Evolutionary conservation across 2,888 invertebrate species (phyloP).

Genomic region (Altica lythri): DNA sequence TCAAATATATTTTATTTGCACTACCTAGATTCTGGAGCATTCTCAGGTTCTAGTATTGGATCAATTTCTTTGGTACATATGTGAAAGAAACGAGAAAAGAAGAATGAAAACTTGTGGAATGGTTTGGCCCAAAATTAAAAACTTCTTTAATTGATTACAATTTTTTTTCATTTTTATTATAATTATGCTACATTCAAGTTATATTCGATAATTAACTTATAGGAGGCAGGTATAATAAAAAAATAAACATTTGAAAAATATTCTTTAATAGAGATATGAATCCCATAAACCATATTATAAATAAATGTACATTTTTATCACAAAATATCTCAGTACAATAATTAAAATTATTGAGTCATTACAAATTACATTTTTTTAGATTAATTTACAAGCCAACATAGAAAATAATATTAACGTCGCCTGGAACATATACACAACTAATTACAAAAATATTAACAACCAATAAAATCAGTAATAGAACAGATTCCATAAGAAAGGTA

Average conservation of each 20-base stretch:
- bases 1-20: too few relatives aligned
- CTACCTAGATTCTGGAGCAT: too few relatives aligned
- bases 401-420: constrained; percentile 22
- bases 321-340: constrained; percentile 58
- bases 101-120: too few relatives aligned
- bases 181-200: too few relatives aligned
- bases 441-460: constrained; percentile 1
- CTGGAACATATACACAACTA: constrained; percentile 9
- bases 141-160: too few relatives aligned
- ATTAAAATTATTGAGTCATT: constrained; percentile 40
- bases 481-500: too few relatives aligned
- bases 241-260: constrained; percentile 45
- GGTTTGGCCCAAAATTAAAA: too few relatives aligned
- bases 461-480: background rate
- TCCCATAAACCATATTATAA: constrained; percentile 54
- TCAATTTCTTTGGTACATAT: too few relatives aligned
- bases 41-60: too few relatives aligned
- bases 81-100: too few relatives aligned
- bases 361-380: constrained; percentile 28
- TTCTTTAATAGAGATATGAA: constrained; percentile 55
- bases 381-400: constrained; percentile 39
- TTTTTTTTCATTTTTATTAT: too few relatives aligned
- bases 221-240: constrained; percentile 2
- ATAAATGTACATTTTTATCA: constrained; percentile 54
- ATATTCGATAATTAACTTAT: background rate